Percentiles rank a stretch among this genome's conserved stretches.
phyloP scores from a whole-genome alignment of 1,140 invertebrate genomes.

The Pomacea maculata region DNA sequence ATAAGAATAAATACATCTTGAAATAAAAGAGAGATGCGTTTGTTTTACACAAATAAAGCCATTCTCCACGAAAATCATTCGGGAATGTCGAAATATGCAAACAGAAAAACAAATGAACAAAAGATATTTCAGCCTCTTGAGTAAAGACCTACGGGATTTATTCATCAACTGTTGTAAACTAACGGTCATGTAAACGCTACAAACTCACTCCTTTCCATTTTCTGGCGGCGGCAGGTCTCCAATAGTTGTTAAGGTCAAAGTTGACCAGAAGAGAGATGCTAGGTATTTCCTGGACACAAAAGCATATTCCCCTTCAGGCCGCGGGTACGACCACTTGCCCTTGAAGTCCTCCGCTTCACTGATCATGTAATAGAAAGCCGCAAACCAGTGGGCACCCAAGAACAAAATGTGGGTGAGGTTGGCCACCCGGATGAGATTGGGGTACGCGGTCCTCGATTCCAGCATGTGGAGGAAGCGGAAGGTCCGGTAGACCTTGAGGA shows the following conservation, averaged over 20 bases:
- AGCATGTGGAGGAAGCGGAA: conserved; percentile 96
- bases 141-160: too few relatives aligned
- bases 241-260: conserved; percentile 94
- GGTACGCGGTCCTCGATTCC: conserved; percentile 92
- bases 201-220: conserved; percentile 93
- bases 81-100: too few relatives aligned
- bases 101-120: too few relatives aligned
- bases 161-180: too few relatives aligned
- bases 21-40: too few relatives aligned
- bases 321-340: conserved; percentile 92
- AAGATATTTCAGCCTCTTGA: too few relatives aligned
- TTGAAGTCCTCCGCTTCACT: conserved; percentile 91
- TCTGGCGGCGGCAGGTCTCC: conserved; percentile 90
- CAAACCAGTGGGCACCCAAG: conserved; percentile 96
- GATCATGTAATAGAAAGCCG: conserved; percentile 94
- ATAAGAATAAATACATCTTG: too few relatives aligned
- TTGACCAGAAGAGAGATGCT: conserved; percentile 95
- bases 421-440: conserved; percentile 94
- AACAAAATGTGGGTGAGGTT: conserved; percentile 94
- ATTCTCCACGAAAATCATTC: too few relatives aligned
- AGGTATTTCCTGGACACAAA: conserved; percentile 91
- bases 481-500: conserved; percentile 84
- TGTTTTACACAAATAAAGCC: too few relatives aligned
- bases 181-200: not conserved
- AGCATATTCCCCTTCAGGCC: conserved; percentile 76